phyloP scores from a whole-genome alignment of 2,888 invertebrate genomes.

The Andrena trimmerana region DNA sequence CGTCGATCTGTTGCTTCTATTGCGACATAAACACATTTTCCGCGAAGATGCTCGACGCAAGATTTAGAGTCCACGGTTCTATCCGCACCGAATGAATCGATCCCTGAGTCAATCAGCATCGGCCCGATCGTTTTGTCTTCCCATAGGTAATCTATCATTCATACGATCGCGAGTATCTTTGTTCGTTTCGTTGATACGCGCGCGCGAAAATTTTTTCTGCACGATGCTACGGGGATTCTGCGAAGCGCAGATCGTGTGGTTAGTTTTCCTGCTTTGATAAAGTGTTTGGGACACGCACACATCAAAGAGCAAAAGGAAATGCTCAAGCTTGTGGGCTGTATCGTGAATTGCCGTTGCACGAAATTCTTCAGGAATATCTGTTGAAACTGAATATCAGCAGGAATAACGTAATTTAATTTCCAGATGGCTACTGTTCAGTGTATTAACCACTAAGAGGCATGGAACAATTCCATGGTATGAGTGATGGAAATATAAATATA shows the following conservation, averaged over 20 bases:
- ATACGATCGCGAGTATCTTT: background rate
- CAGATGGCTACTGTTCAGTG: conserved; percentile 65
- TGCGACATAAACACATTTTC: conserved; percentile 50
- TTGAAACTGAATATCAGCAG: background rate
- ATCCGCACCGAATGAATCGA: conserved; percentile 22
- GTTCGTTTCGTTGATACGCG: conserved; percentile 14
- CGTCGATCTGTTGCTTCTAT: conserved; percentile 20
- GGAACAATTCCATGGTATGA: conserved; percentile 79
- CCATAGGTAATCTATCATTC: conserved; percentile 36
- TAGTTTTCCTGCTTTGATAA: conserved; percentile 35
- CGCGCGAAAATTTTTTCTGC: conserved; percentile 22
- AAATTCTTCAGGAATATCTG: background rate
- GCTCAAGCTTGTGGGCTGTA: background rate
- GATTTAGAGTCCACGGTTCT: conserved; percentile 5
- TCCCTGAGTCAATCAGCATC: background rate
- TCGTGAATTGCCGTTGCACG: background rate
- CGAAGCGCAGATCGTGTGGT: background rate
- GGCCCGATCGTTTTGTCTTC: background rate
- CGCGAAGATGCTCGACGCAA: conserved; percentile 31
- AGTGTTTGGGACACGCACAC: background rate
- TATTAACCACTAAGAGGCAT: conserved; percentile 77
- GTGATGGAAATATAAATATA: conserved; percentile 88
- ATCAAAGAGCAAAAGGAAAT: background rate
- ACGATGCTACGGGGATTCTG: conserved; percentile 18
- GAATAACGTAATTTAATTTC: conserved; percentile 43